A percentile compares a stretch with the other conserved stretches of the same genome.
phyloP scores from a whole-genome alignment of 92 coral and sea anemone species.

The Diadumene lineata region DNA sequence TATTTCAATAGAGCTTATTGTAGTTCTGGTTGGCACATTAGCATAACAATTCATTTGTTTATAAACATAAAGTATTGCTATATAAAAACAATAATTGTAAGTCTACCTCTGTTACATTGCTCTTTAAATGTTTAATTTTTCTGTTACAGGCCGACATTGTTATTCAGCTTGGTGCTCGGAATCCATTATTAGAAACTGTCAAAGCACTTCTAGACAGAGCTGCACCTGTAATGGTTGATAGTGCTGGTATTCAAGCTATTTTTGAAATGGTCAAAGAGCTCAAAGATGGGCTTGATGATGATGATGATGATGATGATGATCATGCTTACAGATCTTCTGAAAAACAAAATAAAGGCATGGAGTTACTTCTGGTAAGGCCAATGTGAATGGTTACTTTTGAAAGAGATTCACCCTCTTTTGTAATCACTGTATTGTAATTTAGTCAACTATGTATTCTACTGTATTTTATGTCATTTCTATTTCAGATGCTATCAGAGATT shows the following conservation, averaged over 20 bases:
- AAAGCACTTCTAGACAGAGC: slow-evolving; percentile 88
- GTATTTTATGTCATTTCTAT: too few species aligned
- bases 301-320: slow-evolving; percentile 55
- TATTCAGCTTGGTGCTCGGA: slow-evolving; percentile 74
- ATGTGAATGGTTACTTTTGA: not conserved
- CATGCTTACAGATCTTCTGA: slow-evolving; percentile 34
- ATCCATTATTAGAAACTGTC: slow-evolving; percentile 82
- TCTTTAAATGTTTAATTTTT: too few species aligned
- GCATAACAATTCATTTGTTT: too few species aligned
- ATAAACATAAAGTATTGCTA: too few species aligned
- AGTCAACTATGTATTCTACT: too few species aligned
- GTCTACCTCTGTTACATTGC: too few species aligned
- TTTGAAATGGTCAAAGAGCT: slow-evolving; percentile 61
- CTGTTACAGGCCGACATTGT: slow-evolving; percentile 75
- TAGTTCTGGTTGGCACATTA: too few species aligned
- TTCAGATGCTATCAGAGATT: slow-evolving; percentile 66
- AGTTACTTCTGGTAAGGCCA: slow-evolving; percentile 68
- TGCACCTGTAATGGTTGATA: slow-evolving; percentile 84
- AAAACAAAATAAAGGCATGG: slow-evolving; percentile 71
- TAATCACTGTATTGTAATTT: too few species aligned
- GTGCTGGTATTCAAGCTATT: slow-evolving; percentile 66
- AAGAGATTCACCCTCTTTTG: not conserved
- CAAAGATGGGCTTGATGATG: slow-evolving; percentile 62
- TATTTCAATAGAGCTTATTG: too few species aligned
- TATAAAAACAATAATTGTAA: too few species aligned